Base-by-base conservation (phyloP, 2,888 invertebrate genomes). In the Epinotia nisella region DNA sequence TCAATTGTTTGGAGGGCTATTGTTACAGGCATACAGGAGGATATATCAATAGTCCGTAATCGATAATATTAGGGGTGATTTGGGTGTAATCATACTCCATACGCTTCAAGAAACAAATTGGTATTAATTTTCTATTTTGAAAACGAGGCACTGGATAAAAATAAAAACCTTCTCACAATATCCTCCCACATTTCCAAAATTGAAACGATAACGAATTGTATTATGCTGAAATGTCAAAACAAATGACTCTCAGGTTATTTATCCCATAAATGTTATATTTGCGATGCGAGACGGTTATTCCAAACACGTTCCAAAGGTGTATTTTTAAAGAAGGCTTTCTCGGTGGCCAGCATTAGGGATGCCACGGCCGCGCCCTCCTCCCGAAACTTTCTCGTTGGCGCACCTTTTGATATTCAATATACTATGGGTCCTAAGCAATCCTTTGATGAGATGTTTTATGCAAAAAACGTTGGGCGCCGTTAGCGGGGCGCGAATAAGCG, bases 371-470 rank as follows among this genome's bases (percentile, higher is more conserved):
- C 87, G 80, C 80, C 84, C 85, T 84, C 83, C 85, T 87, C 80
- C n/a, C 15, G 81, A 90, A 92, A 92, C 89, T 92, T 93, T 91
- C 83, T 83, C 88, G 85, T 83, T 85, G 85, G 89, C 87, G 86
- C 88, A 92, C 91, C 92, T 92, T 93, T 93, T 93, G 91, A 93
- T 93, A 93, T 93, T 93, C 92, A 93, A 93, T 93, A 93, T 93
- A 93, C 90, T 89, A 85, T 78, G 90, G 88, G 86, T 85, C 88
- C 91, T 88, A 85, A 91, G 91, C 93, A 93, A 93, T 92, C 93
- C 93, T 93, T 93, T 93, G 93, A 93, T 93, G 93, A 93, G 93
- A 93, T 93, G 92, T 93, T 93, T 93, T 93, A 93, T 93, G 93
- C 93, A 93, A 93, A 93, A 93, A 93, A 93, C 93, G 93, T 92